Evolutionary conservation across 2,113 vertebrate species (phyloP), one percentile per base, ranked within the genome.

Genomic region (Corvus cornix): DNA sequence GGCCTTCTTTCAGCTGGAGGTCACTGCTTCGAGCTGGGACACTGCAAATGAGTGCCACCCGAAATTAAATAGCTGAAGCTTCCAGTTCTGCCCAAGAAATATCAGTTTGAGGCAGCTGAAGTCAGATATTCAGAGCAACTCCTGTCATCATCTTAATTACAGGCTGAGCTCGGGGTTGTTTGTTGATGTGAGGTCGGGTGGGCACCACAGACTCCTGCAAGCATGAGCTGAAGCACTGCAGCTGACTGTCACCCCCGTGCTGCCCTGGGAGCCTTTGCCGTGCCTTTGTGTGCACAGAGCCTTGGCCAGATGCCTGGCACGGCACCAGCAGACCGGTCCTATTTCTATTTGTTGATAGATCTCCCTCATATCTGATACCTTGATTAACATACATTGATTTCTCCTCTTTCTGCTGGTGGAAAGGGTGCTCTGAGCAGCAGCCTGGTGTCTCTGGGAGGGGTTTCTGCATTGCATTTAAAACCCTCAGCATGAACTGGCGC

Each of bases 381-480:
- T 74, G 44, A 96, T 83, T 86, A 96, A 75, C 16, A 8, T 12
- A 7, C 89, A 88, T 51, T 56, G 90, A 95, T 96, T 93, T 86
- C 87, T 87, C 80, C 90, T 53, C 39, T 94, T 81, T 81, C 88
- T 92, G 68, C 73, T 87, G 43, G 33, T 56, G 67, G 48, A 55
- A 95, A 63, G 77, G 51, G 52, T 49, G 20, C 90, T 59, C 70
- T 64, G 68, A 72, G 58, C 69, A 89, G 88, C 83, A 96, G 63
- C 87, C 67, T 48, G 91, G 33, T 68, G 90, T 78, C 41, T 84
- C 56, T 89, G 69, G 78, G 49, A 93, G 53, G 56, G 56, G 51
- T 82, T 88, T 70, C 66, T 75, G 69, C n/a, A 2, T 30, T 28
- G 39, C 75, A 67, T 96, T 93, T 56, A 53, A 93, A 75, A 39